Conservation (phyloP, 2,888 invertebrate genomes). For the Aphidoletes aphidimyza region DNA sequence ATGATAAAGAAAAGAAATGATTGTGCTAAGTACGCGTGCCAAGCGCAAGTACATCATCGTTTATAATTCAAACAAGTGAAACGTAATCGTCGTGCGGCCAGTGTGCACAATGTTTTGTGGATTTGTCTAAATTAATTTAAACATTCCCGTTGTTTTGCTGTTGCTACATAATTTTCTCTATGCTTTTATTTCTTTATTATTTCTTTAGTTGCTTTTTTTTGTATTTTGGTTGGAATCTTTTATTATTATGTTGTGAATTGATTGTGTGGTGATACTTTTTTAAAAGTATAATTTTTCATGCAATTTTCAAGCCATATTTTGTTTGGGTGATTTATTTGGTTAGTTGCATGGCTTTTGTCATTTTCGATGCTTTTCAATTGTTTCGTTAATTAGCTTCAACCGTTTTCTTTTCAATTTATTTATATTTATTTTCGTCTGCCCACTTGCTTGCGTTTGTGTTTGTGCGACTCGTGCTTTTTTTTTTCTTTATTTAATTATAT, state of each 20-base stretch:
- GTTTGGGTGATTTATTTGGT: too few relatives aligned
- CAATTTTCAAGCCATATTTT: not conserved
- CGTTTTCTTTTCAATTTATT: not conserved
- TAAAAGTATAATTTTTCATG: not conserved
- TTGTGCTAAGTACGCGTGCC: not conserved
- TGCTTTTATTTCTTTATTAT: too few relatives aligned
- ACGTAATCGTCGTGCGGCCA: not conserved
- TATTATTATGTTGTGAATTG: too few relatives aligned
- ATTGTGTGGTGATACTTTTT: conserved; percentile 3
- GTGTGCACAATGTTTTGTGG: too few relatives aligned
- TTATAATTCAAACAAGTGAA: too few relatives aligned
- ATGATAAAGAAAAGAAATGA: not conserved
- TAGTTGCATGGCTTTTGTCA: not conserved
- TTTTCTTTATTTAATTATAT: not conserved
- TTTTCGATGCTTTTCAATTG: not conserved
- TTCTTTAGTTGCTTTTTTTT: too few relatives aligned
- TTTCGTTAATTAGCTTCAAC: not conserved
- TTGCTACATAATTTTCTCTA: too few relatives aligned
- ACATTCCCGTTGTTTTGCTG: too few relatives aligned
- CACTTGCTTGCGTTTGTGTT: not conserved
- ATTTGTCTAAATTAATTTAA: too few relatives aligned
- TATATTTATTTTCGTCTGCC: not conserved
- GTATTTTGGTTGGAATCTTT: too few relatives aligned
- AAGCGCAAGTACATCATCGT: too few relatives aligned
- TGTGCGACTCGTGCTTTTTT: not conserved